phyloP scores from a whole-genome alignment of 2,888 invertebrate genomes.

The Blera fallax region DNA sequence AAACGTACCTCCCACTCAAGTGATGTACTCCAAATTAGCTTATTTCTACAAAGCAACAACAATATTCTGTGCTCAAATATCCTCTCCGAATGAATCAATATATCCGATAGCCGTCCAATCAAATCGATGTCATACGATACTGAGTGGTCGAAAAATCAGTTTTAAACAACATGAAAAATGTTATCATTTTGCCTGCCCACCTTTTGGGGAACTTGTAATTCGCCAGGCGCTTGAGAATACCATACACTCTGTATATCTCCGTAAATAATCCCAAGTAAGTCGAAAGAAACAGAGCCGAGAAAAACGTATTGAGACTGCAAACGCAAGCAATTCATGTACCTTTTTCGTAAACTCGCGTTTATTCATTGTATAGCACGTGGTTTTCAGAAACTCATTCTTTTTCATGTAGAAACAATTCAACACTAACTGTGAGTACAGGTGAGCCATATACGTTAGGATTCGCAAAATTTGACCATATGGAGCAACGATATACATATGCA shows the following conservation, averaged over 20 bases:
- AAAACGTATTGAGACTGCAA: not conserved
- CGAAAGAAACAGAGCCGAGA: not conserved
- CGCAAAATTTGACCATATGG: not conserved
- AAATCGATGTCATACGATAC: not conserved
- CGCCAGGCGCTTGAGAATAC: not conserved
- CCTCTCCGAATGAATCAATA: not conserved
- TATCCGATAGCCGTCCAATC: not conserved
- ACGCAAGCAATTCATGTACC: not conserved
- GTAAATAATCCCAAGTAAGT: not conserved
- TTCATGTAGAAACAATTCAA: not conserved
- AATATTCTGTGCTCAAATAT: not conserved
- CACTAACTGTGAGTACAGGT: too few relatives aligned
- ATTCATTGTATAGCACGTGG: not conserved
- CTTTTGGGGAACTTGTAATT: not conserved
- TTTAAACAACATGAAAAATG: not conserved
- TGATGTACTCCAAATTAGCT: not conserved
- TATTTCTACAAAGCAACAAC: not conserved
- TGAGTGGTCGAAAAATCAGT: not conserved
- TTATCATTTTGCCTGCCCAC: too few relatives aligned
- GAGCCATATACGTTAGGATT: not conserved
- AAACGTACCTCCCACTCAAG: slow-evolving; percentile 7
- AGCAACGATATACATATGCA: not conserved
- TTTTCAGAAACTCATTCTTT: not conserved
- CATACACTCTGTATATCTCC: not conserved
- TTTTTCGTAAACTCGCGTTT: not conserved